A percentile compares a stretch with the other conserved stretches of the same genome.
These are phyloP conservation scores for Anastrepha ludens DNA, from an alignment of 1,140 invertebrate genomes.

Conservation along the genomic window DNA sequence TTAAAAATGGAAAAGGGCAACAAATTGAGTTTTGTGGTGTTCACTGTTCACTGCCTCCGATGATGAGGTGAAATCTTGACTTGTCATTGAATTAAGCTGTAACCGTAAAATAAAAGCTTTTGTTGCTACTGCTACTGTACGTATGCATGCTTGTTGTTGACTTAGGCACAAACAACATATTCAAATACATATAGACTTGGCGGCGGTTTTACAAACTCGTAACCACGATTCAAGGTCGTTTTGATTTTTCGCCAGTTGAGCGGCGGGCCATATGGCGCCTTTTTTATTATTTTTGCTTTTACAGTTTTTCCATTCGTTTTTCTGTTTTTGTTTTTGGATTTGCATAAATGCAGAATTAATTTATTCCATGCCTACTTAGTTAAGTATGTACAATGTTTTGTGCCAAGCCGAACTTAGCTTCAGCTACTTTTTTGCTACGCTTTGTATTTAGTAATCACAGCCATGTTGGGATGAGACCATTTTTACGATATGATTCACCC, in stretches of 20 bases:
- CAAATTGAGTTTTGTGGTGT: constrained; percentile 38
- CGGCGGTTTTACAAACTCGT: neutral
- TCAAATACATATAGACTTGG: neutral
- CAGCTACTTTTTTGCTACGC: no score
- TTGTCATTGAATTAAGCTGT: constrained; percentile 28
- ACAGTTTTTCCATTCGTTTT: neutral
- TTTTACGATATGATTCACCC: no score
- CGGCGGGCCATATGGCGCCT: constrained; percentile 23
- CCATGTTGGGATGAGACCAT: no score
- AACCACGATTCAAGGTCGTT: constrained; percentile 40
- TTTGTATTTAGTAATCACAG: no score
- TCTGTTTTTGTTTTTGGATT: constrained; percentile 3
- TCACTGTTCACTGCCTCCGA: constrained; percentile 42
- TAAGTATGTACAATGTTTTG: no score
- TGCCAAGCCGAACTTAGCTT: no score
- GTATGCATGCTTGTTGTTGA: neutral
- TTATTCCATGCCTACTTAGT: no score
- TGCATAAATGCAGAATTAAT: neutral
- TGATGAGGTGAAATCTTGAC: constrained; percentile 50
- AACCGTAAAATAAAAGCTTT: neutral
- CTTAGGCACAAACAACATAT: neutral
- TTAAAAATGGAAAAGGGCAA: constrained; percentile 32
- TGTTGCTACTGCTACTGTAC: neutral
- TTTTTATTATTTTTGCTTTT: neutral
- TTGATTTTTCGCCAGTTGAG: constrained; percentile 46